Conservation (phyloP, 2,113 vertebrate species). For the Opisthocomus hoazin region DNA sequence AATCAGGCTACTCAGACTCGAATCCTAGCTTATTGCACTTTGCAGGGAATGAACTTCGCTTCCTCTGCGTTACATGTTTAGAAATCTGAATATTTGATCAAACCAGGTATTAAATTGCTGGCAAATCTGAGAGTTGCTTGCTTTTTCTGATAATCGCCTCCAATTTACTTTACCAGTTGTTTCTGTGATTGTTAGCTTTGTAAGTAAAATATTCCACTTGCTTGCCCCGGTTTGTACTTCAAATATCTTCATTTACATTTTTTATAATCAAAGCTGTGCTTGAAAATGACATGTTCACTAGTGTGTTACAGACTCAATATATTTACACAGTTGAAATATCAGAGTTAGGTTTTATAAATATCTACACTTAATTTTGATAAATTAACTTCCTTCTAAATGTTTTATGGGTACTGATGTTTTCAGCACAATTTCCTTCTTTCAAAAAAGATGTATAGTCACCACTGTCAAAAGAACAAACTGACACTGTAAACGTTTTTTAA, state of each 20-base stretch:
- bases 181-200: not conserved
- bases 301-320: slow-evolving; percentile 28
- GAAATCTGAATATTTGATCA: not conserved
- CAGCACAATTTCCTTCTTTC: not conserved
- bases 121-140: not conserved
- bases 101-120: not conserved
- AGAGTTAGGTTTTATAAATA: slow-evolving; percentile 22
- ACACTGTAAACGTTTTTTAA: not conserved
- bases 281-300: slow-evolving; percentile 34
- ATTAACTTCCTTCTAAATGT: slow-evolving; percentile 54
- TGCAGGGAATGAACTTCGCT: not conserved
- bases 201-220: not conserved
- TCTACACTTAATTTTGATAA: slow-evolving; percentile 32
- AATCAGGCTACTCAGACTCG: not conserved
- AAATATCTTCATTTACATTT: slow-evolving; percentile 44
- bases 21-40: not conserved
- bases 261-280: slow-evolving; percentile 18
- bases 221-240: not conserved
- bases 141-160: not conserved
- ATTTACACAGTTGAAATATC: slow-evolving; percentile 37
- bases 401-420: slow-evolving; percentile 28
- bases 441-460: not conserved
- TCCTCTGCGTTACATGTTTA: not conserved
- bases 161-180: not conserved
- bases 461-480: not conserved